Evolutionary conservation across 2,797 vertebrate genomes (phyloP), one percentile per base, ranked within the genome.

Genomic region (Acrossocheilus wenchowensis): DNA sequence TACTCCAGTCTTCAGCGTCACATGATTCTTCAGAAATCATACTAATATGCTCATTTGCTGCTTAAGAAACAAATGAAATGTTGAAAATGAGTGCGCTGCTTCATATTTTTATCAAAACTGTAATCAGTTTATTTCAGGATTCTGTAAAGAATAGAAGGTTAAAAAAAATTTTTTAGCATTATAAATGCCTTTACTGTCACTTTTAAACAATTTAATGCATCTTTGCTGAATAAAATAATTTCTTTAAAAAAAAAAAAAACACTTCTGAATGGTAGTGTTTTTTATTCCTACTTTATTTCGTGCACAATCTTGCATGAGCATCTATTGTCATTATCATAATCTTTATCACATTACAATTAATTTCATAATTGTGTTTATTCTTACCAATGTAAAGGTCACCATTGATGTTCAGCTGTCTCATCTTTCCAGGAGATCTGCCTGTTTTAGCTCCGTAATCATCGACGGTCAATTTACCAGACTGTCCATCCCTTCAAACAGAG

Each of bases 381-480:
- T 90, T 91, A 99, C 98, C 98, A 52, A 99, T 92, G 52, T 97
- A 99, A 62, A 99, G 94, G 39, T 96, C 95, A 6, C 98, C 97
- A 0, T 95, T 97, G 91, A 98, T 96, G 86, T 99, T 99, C 68
- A 99, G 95, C 78, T 99, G 98, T 71, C 97, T 96, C 98, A 99
- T 99, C 92, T 95, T 96, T 54, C 98, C 98, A 0, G 97, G 96
- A 0, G 98, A 97, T 89, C 96, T 95, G 72, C 97, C 97, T 0
- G 98, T 99, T 90, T 96, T 97, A 83, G 97, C 97, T 84, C 98
- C 98, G 0, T 99, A 99, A 92, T 99, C 98, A 0, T 99, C 98
- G 78, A 98, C 97, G 0, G 98, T 99, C 82, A 99, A 92, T 91
- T 99, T 99, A 36, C 98, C 98, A 12, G 97, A 96, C 17, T 96